These are phyloP conservation scores for Nudaria mundana DNA, from an alignment of 2,888 invertebrate genomes.

Conservation along the genomic window DNA sequence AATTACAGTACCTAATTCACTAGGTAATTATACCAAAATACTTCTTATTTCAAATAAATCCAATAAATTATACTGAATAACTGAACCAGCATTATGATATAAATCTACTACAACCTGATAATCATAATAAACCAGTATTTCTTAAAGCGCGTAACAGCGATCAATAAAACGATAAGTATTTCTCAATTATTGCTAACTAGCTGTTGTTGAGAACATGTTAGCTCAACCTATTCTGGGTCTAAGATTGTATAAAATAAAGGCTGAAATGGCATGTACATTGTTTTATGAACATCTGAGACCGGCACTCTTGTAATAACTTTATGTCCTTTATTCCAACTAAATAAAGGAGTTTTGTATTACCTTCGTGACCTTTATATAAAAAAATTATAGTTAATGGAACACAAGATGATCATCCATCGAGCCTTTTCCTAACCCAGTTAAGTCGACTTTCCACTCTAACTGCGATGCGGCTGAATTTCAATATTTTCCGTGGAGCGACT, in stretches of 20 bases:
- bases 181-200: slow-evolving; percentile 22
- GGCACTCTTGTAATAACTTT: slow-evolving; percentile 19
- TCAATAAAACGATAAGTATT: slow-evolving; percentile 25
- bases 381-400: slow-evolving; percentile 56
- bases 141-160: slow-evolving; percentile 16
- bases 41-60: no score
- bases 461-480: no score
- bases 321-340: slow-evolving; percentile 30
- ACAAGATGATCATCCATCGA: no score
- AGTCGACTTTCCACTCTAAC: no score
- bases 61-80: not conserved
- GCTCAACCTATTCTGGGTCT: slow-evolving; percentile 12
- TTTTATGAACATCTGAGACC: slow-evolving; percentile 10
- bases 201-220: no score
- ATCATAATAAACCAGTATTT: slow-evolving; percentile 24
- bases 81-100: no score
- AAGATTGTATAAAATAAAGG: slow-evolving; percentile 20
- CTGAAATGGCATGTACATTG: slow-evolving; percentile 21
- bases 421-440: no score
- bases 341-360: slow-evolving; percentile 51
- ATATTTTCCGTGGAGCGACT: no score
- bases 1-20: no score
- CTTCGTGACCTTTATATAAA: slow-evolving; percentile 58
- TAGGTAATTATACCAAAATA: no score
- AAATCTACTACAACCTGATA: slow-evolving; percentile 6